Conservation (phyloP, 2,113 vertebrate species). For the Addax nasomaculatus region DNA sequence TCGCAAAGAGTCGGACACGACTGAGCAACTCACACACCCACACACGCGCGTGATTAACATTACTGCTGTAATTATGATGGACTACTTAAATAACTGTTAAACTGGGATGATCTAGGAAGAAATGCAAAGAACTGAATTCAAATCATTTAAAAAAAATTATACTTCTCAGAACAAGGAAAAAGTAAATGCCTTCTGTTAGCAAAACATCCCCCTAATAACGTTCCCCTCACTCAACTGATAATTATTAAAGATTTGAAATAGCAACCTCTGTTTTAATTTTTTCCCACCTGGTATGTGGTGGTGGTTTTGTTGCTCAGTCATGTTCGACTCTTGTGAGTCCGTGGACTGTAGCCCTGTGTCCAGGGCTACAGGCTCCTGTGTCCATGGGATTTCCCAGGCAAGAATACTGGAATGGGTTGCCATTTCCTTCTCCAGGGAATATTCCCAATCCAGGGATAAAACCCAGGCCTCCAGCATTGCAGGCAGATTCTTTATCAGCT, state of each 20-base stretch:
- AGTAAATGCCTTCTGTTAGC: background rate
- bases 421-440: background rate
- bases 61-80: background rate
- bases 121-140: background rate
- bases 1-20: fast-evolving
- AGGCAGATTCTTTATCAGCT: background rate
- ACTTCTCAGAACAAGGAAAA: background rate
- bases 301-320: background rate
- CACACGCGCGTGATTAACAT: fast-evolving
- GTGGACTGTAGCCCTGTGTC: background rate
- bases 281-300: background rate
- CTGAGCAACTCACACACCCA: background rate
- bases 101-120: background rate
- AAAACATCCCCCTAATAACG: background rate
- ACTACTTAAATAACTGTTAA: background rate
- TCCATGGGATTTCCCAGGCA: background rate
- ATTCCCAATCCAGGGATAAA: background rate
- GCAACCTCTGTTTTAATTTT: background rate
- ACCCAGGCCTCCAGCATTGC: background rate
- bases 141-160: background rate
- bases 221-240: background rate
- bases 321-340: background rate
- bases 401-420: background rate
- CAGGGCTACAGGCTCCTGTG: background rate
- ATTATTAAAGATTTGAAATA: background rate